Base-by-base conservation (phyloP, 1,140 invertebrate species). In the Vollenhovia emeryi region DNA sequence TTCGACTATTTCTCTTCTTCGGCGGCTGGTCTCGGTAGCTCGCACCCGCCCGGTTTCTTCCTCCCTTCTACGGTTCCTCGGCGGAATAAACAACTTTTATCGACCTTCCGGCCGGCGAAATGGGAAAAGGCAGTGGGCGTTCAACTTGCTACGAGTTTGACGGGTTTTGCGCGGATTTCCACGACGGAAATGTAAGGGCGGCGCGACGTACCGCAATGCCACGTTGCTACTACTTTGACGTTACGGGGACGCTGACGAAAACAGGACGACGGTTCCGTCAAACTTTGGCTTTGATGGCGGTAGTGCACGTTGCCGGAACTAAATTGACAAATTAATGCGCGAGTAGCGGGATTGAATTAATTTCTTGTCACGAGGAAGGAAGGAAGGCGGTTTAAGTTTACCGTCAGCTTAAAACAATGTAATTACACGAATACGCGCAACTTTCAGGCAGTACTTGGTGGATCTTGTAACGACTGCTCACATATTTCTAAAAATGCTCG, bases 401-500 rank as follows among this genome's bases (percentile, higher is more conserved):
- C 33, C 21, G 24, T 60, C 24, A 27, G 18, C 40, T 33, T 64
- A 48, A 76, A 76, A 76, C 30, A 62, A 48, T 24, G 21, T 75
- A 30, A n/a, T 33, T 48, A 78, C 18, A 21, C 59, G 24, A 21
- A 76, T 45, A 75, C 18, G 36, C 13, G n/a, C 11, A 7, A 24
- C 66, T 85, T 86, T 45, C 84, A 98, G 98, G 90, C 94, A 96
- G 1, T 99, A 98, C 94, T 95, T 99, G 62, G 96, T 97, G 75
- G 98, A 99, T 95, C 95, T 99, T 15, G 95, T 99, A 15, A 97
- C 99, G 93, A 98, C 98, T 0, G 97, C 97, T 36, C 98, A 99
- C 95, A 95, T 99, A 84, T 99, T 99, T 93, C 93, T 99, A 62
- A 99, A 98, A 96, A 97, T 99, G 96, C 94, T 99, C 83, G 98